Base-by-base conservation (phyloP, 2,888 invertebrate species). In the Chrysolina americana region DNA sequence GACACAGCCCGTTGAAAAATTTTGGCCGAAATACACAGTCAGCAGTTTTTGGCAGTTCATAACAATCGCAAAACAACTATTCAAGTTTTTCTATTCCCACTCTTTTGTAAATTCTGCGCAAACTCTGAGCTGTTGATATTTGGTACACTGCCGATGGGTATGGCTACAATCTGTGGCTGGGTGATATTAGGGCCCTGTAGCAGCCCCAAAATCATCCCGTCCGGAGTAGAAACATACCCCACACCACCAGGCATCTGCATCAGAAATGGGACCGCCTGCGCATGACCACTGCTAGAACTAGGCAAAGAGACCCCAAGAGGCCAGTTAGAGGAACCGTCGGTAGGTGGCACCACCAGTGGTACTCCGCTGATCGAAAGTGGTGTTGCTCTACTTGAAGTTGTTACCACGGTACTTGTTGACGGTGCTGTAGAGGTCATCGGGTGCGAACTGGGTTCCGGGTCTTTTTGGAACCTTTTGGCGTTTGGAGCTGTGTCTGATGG, bases 151-250 rank as follows among this genome's bases (percentile, higher is more conserved):
- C 72, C 41, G 50, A 74, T 53, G 0, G 82, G 81, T 65, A 83
- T 80, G 1, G 81, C 80, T 5, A 83, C 81, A 23, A 81, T 71
- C 64, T 83, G 82, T 2, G 80, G 77, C 56, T 81, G 79, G 41
- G 62, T 53, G 6, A 77, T 62, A 70, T 80, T 80, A 15, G 78
- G 74, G 11, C 80, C 80, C 65, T 82, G 80, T 2, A 82, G 66
- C 56, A 81, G 63, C 0, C 81, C 82, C 23, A 83, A 66, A 47
- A 83, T 78, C 80, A 81, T 81, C 8, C 81, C 82, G 19, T 82
- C 80, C 6, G 82, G 78, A 11, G 81, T 79, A 17, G 79, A 79
- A 47, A 79, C 81, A 48, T 81, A 83, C 11, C 79, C 82, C 9
- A 82, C 65, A 17, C 82, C 82, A 62, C 77, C 76, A 3, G 79